Percentiles rank a stretch among this genome's conserved stretches.
Conservation (phyloP, 2,113 vertebrate species). For the Tetrao urogallus region DNA sequence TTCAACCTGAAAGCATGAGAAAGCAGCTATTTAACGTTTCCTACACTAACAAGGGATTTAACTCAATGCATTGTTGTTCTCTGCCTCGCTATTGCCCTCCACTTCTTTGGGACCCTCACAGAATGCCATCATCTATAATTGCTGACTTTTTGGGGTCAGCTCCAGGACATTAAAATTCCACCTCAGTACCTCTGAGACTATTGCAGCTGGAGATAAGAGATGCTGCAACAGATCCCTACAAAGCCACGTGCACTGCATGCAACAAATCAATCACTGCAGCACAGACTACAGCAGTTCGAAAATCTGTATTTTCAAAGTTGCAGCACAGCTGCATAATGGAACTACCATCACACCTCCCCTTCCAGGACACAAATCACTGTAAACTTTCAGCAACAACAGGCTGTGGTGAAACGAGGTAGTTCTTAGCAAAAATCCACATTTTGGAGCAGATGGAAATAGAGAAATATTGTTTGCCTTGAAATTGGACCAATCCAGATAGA, state of each 20-base stretch:
- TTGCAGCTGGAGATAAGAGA: not conserved
- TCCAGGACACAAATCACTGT: not conserved
- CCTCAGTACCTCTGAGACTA: not conserved
- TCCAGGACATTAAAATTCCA: not conserved
- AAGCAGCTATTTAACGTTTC: not conserved
- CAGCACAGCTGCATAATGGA: not conserved
- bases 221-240: not conserved
- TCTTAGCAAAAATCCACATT: not conserved
- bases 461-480: not conserved
- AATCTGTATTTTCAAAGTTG: not conserved
- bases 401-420: not conserved
- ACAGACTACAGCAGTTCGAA: not conserved
- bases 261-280: not conserved
- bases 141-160: not conserved
- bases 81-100: not conserved
- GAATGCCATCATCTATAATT: not conserved
- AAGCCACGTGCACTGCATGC: not conserved
- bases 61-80: not conserved
- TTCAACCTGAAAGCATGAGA: constrained; percentile 75
- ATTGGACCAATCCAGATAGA: not conserved
- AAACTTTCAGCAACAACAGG: not conserved
- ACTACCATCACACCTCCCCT: not conserved
- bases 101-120: not conserved
- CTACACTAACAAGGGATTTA: not conserved
- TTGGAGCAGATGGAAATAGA: not conserved